These are phyloP conservation scores for Gobio occitaniae DNA, from an alignment of 2,797 vertebrate genomes.

Conservation along the genomic window DNA sequence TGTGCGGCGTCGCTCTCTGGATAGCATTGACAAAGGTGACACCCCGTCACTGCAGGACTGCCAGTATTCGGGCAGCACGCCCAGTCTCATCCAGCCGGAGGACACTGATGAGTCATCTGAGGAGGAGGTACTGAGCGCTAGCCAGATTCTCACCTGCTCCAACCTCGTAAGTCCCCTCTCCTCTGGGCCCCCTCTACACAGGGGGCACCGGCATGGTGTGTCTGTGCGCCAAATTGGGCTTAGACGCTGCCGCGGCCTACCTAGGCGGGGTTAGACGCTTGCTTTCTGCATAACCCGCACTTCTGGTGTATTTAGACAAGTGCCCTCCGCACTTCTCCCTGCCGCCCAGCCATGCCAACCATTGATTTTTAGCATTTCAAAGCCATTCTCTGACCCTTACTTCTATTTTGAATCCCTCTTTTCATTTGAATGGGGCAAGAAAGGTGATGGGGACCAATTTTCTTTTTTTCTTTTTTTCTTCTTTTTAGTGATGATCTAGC, in stretches of 20 bases:
- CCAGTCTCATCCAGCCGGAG: conserved; percentile 96
- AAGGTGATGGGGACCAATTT: conserved; percentile 15
- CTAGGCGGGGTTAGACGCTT: conserved; percentile 73
- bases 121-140: conserved; percentile 96
- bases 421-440: conserved; percentile 4
- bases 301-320: conserved; percentile 53
- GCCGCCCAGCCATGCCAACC: conserved; percentile 43
- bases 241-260: conserved; percentile 68
- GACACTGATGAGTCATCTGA: conserved; percentile 99
- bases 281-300: conserved; percentile 75
- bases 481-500: background rate
- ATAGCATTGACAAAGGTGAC: conserved; percentile 98
- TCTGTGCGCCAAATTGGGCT: conserved; percentile 59
- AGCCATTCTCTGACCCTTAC: background rate
- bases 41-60: conserved; percentile 95
- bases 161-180: conserved; percentile 89
- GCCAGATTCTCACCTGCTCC: conserved; percentile 93
- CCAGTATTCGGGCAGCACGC: conserved; percentile 93
- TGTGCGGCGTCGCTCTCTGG: conserved; percentile 94
- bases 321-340: conserved; percentile 16
- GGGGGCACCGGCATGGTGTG: conserved; percentile 77
- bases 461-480: background rate
- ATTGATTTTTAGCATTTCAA: conserved; percentile 20
- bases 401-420: conserved; percentile 10
- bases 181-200: conserved; percentile 66